These are phyloP conservation scores for Brachionus angularis DNA, from an alignment of 1,140 invertebrate genomes.

Conservation along the genomic window DNA sequence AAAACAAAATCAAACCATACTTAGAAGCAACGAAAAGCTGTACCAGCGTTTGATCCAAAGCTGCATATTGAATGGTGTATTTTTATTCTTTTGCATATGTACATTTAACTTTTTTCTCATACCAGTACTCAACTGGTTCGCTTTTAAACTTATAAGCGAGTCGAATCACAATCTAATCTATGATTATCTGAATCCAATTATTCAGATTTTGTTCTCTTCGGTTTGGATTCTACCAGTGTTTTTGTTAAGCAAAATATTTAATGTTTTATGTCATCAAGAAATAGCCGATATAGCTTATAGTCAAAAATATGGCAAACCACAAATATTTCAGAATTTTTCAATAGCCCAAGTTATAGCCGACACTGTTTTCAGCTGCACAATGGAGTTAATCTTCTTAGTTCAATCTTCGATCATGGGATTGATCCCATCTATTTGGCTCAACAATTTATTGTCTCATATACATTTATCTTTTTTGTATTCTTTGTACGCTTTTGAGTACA, in stretches of 20 bases:
- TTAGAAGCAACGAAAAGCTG: conserved; percentile 23
- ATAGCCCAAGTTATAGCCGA: conserved; percentile 30
- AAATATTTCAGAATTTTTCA: background rate
- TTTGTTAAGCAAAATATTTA: conserved; percentile 34
- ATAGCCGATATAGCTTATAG: conserved; percentile 37
- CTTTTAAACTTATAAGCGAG: conserved; percentile 22
- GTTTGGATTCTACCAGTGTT: conserved; percentile 40
- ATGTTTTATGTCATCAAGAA: conserved; percentile 40
- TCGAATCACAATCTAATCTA: conserved; percentile 12
- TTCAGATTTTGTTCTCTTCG: conserved; percentile 33
- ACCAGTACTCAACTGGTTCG: conserved; percentile 25
- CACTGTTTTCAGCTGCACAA: conserved; percentile 23
- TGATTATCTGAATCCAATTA: conserved; percentile 23
- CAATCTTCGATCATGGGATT: conserved; percentile 6
- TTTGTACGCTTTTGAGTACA: conserved; percentile 39
- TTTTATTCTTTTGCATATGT: conserved; percentile 37
- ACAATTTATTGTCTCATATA: background rate
- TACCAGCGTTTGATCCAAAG: conserved; percentile 29
- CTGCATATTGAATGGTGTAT: conserved; percentile 36
- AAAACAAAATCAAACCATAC: background rate
- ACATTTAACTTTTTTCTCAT: conserved; percentile 33
- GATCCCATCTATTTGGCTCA: conserved; percentile 3
- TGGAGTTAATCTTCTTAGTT: conserved; percentile 36
- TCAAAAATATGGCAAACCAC: conserved; percentile 33
- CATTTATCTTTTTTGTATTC: conserved; percentile 39